phyloP scores from a whole-genome alignment of 2,888 invertebrate genomes.

The Brassicogethes aeneus region DNA sequence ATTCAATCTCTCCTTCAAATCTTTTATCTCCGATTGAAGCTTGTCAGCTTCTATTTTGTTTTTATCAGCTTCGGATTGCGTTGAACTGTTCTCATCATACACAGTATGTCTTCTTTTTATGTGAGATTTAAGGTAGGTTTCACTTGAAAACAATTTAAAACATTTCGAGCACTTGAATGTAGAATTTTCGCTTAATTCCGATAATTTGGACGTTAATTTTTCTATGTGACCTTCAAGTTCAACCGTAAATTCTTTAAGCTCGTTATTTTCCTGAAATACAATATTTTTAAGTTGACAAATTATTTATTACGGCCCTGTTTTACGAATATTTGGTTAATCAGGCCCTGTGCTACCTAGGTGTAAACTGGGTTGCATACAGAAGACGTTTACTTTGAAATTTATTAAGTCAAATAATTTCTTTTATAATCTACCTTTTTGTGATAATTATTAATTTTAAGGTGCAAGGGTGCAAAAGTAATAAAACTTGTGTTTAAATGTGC shows the following conservation, averaged over 20 bases:
- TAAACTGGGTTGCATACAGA: too few species aligned
- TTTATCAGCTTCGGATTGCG: slow-evolving; percentile 43
- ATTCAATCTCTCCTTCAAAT: slow-evolving; percentile 53
- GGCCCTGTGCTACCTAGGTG: too few species aligned
- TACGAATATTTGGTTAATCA: too few species aligned
- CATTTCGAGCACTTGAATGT: slow-evolving; percentile 54
- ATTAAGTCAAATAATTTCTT: too few species aligned
- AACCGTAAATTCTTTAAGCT: slow-evolving; percentile 37
- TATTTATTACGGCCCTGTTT: too few species aligned
- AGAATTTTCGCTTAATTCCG: slow-evolving; percentile 26
- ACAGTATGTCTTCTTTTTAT: slow-evolving; percentile 49
- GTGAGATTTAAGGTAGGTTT: slow-evolving; percentile 55
- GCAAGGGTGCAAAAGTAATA: too few species aligned
- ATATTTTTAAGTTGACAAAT: too few species aligned
- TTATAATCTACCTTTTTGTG: too few species aligned
- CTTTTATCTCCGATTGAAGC: slow-evolving; percentile 55
- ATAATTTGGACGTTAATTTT: slow-evolving; percentile 44
- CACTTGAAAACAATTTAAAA: slow-evolving; percentile 58
- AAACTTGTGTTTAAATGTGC: too few species aligned
- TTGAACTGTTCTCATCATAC: slow-evolving; percentile 18
- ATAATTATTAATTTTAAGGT: too few species aligned
- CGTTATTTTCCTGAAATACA: slow-evolving; percentile 30
- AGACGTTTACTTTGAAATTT: too few species aligned
- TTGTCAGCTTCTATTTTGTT: too few species aligned
- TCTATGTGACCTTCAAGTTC: slow-evolving; percentile 46